Evolutionary conservation across 2,113 vertebrate species (phyloP).

Genomic region (Gracilinanus agilis): DNA sequence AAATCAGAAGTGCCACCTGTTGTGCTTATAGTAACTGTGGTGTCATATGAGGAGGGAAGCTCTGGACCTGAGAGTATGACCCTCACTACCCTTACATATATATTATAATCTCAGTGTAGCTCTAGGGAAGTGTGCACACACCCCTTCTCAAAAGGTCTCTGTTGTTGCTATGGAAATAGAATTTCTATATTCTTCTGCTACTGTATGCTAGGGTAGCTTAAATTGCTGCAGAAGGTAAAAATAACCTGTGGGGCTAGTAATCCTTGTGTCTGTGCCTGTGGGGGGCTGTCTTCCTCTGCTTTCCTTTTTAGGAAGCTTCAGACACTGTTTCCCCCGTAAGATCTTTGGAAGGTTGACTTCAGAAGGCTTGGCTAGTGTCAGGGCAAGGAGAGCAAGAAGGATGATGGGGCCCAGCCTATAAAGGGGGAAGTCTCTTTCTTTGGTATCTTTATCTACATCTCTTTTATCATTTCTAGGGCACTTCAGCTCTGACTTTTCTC

Average conservation of each 20-base stretch:
- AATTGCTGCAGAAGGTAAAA: conserved; percentile 34
- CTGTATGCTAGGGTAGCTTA: conserved; percentile 43
- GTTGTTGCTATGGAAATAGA: conserved; percentile 41
- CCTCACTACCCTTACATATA: not conserved
- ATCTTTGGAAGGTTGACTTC: conserved; percentile 1
- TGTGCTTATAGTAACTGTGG: not conserved
- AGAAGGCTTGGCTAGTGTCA: not conserved
- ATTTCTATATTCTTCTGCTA: conserved; percentile 15
- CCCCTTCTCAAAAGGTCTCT: not conserved
- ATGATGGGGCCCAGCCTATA: not conserved
- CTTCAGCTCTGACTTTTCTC: not conserved
- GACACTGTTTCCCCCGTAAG: not conserved
- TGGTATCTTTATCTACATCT: not conserved
- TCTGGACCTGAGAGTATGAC: not conserved
- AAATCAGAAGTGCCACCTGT: not conserved
- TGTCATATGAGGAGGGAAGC: not conserved
- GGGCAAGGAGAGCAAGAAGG: not conserved
- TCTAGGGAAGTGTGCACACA: not conserved
- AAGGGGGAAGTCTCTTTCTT: conserved; percentile 10
- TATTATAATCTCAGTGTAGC: not conserved
- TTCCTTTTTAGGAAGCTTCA: conserved; percentile 24
- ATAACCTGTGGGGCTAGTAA: conserved; percentile 9
- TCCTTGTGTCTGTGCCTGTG: not conserved
- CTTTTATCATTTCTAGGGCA: not conserved
- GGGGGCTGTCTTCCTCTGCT: not conserved